A percentile compares a stretch with the other conserved stretches of the same genome.
phyloP scores from a whole-genome alignment of 1,140 invertebrate species.

The Magallana gigas region DNA sequence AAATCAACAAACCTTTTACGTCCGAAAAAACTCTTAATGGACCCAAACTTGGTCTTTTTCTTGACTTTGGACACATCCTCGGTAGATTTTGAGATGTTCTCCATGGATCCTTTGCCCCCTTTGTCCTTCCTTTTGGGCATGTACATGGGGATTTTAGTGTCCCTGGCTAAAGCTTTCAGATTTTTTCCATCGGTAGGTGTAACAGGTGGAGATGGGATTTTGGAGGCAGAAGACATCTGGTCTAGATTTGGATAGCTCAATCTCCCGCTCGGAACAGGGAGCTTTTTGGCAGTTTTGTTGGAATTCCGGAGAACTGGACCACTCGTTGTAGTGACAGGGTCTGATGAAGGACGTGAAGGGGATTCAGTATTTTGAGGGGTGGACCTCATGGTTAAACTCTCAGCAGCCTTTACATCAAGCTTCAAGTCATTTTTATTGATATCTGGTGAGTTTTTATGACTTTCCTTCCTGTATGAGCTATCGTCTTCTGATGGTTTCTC shows the following conservation, averaged over 20 bases:
- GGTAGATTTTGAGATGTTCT: slow-evolving; percentile 51
- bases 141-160: slow-evolving; percentile 58
- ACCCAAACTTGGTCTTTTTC: slow-evolving; percentile 54
- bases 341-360: slow-evolving; percentile 21
- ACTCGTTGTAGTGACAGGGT: slow-evolving; percentile 13
- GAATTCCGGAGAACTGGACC: neutral
- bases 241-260: slow-evolving; percentile 54
- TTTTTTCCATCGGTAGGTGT: slow-evolving; percentile 48
- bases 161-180: slow-evolving; percentile 32
- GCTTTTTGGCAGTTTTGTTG: slow-evolving; percentile 44
- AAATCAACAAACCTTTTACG: slow-evolving; percentile 51
- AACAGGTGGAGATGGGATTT: slow-evolving; percentile 50
- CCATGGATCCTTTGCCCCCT: slow-evolving; percentile 35
- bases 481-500: slow-evolving; percentile 50
- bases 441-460: slow-evolving; percentile 23
- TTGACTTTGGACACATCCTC: slow-evolving; percentile 58
- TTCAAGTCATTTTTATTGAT: slow-evolving; percentile 46
- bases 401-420: slow-evolving; percentile 5
- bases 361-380: slow-evolving; percentile 20
- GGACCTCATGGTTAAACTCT: slow-evolving; percentile 40
- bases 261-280: slow-evolving; percentile 44
- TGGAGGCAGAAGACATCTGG: slow-evolving; percentile 41
- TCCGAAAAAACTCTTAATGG: slow-evolving; percentile 58
- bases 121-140: slow-evolving; percentile 51
- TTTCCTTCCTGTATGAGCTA: slow-evolving; percentile 2